Conservation (phyloP, 2,113 vertebrate genomes). For the Cyprinodon tularosa region DNA sequence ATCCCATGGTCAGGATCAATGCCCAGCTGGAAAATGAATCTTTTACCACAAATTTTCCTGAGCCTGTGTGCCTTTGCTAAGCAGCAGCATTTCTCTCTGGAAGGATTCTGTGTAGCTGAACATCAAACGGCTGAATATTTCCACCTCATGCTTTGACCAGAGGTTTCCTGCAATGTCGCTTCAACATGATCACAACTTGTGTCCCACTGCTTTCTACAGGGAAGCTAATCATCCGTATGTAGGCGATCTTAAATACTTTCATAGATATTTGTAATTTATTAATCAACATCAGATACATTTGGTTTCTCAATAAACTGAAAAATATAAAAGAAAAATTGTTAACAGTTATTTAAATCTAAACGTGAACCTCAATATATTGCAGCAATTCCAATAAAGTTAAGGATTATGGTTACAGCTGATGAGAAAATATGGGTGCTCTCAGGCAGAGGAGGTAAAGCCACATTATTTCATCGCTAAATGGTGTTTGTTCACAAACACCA, state of each 20-base stretch:
- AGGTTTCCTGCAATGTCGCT: slow-evolving; percentile 24
- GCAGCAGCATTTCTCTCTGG: slow-evolving; percentile 29
- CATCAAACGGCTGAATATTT: slow-evolving; percentile 50
- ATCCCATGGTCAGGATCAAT: slow-evolving; percentile 51
- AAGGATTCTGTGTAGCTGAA: slow-evolving; percentile 21
- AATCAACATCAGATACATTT: neutral
- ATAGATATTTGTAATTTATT: neutral
- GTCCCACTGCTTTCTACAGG: slow-evolving; percentile 1
- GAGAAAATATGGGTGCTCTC: too few species aligned
- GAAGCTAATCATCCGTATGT: neutral
- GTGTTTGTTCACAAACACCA: too few species aligned
- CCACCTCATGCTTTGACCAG: slow-evolving; percentile 12
- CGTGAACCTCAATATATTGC: neutral
- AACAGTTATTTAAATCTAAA: neutral
- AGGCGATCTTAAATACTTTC: neutral
- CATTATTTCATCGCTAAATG: too few species aligned
- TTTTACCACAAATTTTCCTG: slow-evolving; percentile 34
- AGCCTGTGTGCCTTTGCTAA: slow-evolving; percentile 27
- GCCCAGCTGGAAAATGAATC: slow-evolving; percentile 56
- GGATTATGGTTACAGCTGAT: too few species aligned
- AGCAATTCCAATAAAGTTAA: too few species aligned
- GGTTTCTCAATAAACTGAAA: neutral
- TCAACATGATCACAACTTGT: slow-evolving; percentile 5
- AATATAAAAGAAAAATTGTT: neutral
- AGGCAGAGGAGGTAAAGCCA: too few species aligned